phyloP scores from a whole-genome alignment of 2,888 invertebrate genomes.

The Holacanthella duospinosa region DNA sequence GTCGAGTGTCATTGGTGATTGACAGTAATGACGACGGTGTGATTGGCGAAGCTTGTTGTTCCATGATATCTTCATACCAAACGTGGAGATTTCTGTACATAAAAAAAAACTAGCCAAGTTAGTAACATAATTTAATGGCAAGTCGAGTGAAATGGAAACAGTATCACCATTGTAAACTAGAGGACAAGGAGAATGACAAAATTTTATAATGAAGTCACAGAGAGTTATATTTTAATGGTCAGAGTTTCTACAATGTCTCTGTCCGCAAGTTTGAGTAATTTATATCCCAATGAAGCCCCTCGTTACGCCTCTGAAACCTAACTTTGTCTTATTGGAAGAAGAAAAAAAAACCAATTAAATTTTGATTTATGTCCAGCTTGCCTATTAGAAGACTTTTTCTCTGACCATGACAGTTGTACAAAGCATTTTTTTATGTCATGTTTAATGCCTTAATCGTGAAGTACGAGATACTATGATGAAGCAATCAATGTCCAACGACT shows the following conservation, averaged over 20 bases:
- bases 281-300: background rate
- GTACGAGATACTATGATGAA: background rate
- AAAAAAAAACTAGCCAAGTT: no score
- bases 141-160: no score
- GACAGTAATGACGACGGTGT: background rate
- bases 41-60: constrained; percentile 14
- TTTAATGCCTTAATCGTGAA: background rate
- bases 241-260: background rate
- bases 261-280: background rate
- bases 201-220: background rate
- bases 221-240: background rate
- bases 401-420: background rate
- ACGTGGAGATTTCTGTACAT: constrained; percentile 23
- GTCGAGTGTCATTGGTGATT: background rate
- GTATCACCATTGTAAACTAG: background rate
- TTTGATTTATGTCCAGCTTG: constrained; percentile 4
- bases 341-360: background rate
- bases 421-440: background rate
- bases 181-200: background rate
- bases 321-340: background rate
- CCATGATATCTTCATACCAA: constrained; percentile 24
- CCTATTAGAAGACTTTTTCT: background rate
- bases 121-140: no score
- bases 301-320: background rate
- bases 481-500: background rate